Base-by-base conservation (phyloP, 2,113 vertebrate genomes). In the Ictalurus punctatus region DNA sequence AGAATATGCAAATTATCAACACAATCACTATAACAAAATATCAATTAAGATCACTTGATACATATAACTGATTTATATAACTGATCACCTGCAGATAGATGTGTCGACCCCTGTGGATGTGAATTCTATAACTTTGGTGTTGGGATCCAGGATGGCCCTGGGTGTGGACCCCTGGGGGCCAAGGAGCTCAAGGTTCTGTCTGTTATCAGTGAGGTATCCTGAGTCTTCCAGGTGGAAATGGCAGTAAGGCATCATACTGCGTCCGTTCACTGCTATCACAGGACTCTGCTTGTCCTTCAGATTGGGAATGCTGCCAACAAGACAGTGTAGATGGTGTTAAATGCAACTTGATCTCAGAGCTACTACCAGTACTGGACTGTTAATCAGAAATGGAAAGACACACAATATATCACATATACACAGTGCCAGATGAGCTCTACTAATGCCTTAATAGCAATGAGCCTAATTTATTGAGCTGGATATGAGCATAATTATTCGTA, bases 201-300 rank as follows among this genome's bases (percentile, higher is more conserved):
- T 93, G 44, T 92, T 92, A 16, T 92, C 90, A 0, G 85, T 96
- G 89, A 97, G 92, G 85, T 97, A 98, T 90, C 98, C 96, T 0
- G 97, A 98, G 30, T 97, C 95, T 61, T 97, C 95, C 84, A 99
- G 91, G 44, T 97, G 95, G 90, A 99, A 97, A 92, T 98, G 97
- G 90, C 95, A 97, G 52, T 91, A 86, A 0, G 97, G 95, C 87
- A 97, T 94, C 78, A 95, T 80, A 88, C 98, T 96, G 86, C 91
- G 90, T 10, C 97, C 98, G 78, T 90, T 95, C 63, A 96, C 91
- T 0, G 80, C 19, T 54, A 99, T 85, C 34, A 92, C 79, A 0
- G 95, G 97, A 69, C 94, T 88, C 65, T 95, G 92, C 0, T 91
- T 92, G 0, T 94, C 92, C 56, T 92, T 94, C 88, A 98, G 90